Evolutionary conservation across 2,888 invertebrate genomes (phyloP), one percentile per base, ranked within the genome.

Genomic region (Dromius quadrimaculatus): DNA sequence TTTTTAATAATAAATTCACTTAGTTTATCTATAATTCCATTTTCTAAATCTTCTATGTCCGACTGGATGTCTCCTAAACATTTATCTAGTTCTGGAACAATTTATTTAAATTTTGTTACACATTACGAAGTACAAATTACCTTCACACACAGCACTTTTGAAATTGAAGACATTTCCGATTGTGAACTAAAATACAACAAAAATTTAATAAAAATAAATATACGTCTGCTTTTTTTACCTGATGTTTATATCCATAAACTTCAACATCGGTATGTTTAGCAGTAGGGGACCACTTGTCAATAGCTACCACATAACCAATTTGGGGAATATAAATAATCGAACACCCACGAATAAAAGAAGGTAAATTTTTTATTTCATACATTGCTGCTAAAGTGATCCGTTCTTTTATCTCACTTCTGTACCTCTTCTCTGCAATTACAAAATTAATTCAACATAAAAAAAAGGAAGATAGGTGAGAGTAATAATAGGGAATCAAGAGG

Each of bases 31-130:
- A 94, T 89, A 76, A 95, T 91, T 68, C 89, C 84, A 2, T 90
- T 90, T 83, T 96, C 94, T 75, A 91, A 89, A 71, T 92, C 91
- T 76, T 89, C 88, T 76, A 95, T 93, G 78, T 92, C 91, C 8
- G 90, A 87, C 77, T 91, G 88, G 34, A 92, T 89, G 81, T 95
- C 92, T 34, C 95, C 95, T 71, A 94, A 84, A 74, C 88, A 84
- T 71, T 85, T 82, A 80, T 96, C 95, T 76, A 95, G 79, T 79
- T 93, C 93, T 88, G 79, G 74, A 79, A 77, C 75, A 62, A 70
- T 20, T 41, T 13, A 64, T 11, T 34, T 63, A 32, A 32, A 62
- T 72, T 72, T 57, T 63, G 61, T 17, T 41, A 13, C 23, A 8
- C 8, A 6, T 8, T 20, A 69, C 65, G 57, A 28, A 19, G 11